Conservation (phyloP, 23 tunicate species). For the Aplidium turbinatum region DNA sequence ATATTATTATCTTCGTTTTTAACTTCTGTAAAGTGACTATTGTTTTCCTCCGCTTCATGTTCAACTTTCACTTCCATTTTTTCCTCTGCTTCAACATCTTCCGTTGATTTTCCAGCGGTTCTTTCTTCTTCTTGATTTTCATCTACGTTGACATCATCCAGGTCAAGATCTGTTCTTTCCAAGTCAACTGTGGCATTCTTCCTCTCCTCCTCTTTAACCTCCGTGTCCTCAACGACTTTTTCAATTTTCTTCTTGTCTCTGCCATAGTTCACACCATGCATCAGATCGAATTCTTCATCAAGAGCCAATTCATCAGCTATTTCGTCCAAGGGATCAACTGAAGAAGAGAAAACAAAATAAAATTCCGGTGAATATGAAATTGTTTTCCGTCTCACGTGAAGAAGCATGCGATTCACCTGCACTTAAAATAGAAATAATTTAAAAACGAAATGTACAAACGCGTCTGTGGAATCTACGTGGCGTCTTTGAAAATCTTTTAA, state of each 20-base stretch:
- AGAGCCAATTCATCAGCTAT: constrained; percentile 65
- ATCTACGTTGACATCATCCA: constrained; percentile 59
- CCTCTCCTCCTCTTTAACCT: constrained; percentile 8
- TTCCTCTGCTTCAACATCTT: constrained; percentile 15
- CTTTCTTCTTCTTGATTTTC: neutral
- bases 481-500: too few species aligned
- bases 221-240: neutral
- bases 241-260: constrained; percentile 7
- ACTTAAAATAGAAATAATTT: too few species aligned
- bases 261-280: constrained; percentile 46
- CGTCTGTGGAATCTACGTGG: too few species aligned
- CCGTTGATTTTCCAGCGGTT: neutral
- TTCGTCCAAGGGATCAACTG: constrained; percentile 55
- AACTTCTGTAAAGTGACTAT: neutral
- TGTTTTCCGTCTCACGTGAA: too few species aligned
- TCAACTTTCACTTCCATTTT: neutral
- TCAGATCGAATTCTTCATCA: constrained; percentile 56
- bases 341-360: too few species aligned
- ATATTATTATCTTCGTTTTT: neutral
- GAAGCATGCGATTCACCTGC: too few species aligned
- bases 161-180: constrained; percentile 42
- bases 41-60: neutral
- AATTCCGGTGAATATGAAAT: too few species aligned
- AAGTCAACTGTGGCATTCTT: constrained; percentile 1
- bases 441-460: too few species aligned